A percentile compares a stretch with the other conserved stretches of the same genome.
These are phyloP conservation scores for Helicoverpa armigera DNA, from an alignment of 1,140 invertebrate species.

Conservation along the genomic window DNA sequence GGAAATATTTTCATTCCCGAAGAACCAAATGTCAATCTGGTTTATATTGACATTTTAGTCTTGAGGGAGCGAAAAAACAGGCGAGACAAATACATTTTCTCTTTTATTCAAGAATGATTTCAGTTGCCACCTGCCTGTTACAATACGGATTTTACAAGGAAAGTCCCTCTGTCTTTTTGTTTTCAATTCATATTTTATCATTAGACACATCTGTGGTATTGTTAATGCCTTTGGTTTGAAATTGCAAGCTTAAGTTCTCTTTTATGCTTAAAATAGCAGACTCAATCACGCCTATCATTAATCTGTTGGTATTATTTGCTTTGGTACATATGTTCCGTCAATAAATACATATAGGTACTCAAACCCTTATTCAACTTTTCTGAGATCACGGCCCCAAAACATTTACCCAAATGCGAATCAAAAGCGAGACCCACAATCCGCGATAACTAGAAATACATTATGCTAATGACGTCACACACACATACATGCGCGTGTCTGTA, in stretches of 20 bases:
- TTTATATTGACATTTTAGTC: neutral
- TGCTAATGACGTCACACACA: slow-evolving; percentile 19
- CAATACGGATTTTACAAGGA: neutral
- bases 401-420: slow-evolving; percentile 12
- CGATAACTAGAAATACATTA: slow-evolving; percentile 36
- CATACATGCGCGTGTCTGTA: neutral
- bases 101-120: neutral
- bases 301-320: neutral
- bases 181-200: neutral
- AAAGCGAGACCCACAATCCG: neutral
- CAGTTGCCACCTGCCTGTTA: neutral
- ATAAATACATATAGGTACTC: too few relatives aligned
- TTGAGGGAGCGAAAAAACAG: neutral
- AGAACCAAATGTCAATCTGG: neutral
- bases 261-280: too few relatives aligned
- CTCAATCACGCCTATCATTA: too few relatives aligned
- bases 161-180: neutral
- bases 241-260: too few relatives aligned
- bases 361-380: neutral
- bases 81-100: neutral
- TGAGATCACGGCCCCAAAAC: neutral
- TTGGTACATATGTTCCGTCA: too few relatives aligned
- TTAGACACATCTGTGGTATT: neutral
- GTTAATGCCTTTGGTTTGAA: too few relatives aligned
- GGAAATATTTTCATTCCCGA: neutral